These are phyloP conservation scores for Choloepus didactylus DNA, from an alignment of 2,797 vertebrate species.

Conservation along the genomic window DNA sequence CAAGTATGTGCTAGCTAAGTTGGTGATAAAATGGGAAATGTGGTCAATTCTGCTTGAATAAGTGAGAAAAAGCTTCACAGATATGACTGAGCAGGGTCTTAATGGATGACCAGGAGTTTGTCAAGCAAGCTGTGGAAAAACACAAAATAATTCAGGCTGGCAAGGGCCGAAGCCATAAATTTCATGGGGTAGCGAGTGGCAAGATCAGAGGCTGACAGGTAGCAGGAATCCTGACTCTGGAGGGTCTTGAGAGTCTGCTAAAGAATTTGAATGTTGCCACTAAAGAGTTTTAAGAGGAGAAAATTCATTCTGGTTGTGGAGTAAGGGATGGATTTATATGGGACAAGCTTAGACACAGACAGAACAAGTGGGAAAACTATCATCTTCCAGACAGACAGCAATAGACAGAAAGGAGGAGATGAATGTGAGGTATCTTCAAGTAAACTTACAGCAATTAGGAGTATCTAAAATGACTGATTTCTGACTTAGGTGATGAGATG, in stretches of 20 bases:
- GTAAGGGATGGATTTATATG: background rate
- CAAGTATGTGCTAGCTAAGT: background rate
- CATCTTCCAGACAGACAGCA: background rate
- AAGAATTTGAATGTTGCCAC: background rate
- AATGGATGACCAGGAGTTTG: background rate
- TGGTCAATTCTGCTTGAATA: background rate
- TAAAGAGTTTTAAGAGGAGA: background rate
- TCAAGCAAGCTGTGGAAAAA: background rate
- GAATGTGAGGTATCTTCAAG: rapidly evolving
- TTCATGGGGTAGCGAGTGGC: background rate
- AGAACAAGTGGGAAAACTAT: background rate
- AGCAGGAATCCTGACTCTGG: background rate
- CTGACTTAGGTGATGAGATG: background rate
- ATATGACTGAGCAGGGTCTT: background rate
- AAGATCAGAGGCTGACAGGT: background rate
- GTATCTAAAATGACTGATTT: background rate
- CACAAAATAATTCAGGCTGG: background rate
- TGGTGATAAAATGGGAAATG: background rate
- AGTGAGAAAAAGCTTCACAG: background rate
- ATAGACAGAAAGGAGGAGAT: background rate
- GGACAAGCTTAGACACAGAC: background rate
- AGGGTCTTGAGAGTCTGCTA: background rate
- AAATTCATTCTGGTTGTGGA: background rate
- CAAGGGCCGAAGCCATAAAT: background rate
- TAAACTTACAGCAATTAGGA: background rate